Conservation (phyloP, 2,888 invertebrate genomes). For the Eremobia ochroleuca region DNA sequence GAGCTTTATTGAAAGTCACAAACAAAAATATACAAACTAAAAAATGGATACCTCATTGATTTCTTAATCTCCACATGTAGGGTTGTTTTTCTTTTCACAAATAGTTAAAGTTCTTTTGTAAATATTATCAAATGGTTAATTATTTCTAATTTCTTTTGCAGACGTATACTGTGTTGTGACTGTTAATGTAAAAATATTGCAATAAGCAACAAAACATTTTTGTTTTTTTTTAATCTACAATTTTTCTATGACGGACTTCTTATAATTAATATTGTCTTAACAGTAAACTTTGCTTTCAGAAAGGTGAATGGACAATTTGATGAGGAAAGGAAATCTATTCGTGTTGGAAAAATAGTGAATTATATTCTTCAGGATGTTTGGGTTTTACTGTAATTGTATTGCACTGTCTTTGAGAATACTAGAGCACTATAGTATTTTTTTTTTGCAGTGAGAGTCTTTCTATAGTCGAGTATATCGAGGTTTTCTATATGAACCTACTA, state of each 20-base stretch:
- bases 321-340: background rate
- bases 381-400: background rate
- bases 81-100: background rate
- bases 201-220: background rate
- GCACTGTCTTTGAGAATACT: background rate
- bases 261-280: conserved; percentile 52
- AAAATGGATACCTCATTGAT: background rate
- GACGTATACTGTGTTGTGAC: conserved; percentile 39
- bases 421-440: background rate
- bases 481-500: background rate
- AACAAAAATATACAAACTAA: background rate
- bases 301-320: background rate
- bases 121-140: conserved; percentile 12
- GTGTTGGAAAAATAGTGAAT: background rate
- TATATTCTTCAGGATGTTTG: background rate
- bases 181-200: conserved; percentile 4
- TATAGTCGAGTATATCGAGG: too few relatives aligned
- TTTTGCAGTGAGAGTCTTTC: too few relatives aligned
- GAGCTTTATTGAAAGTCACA: background rate
- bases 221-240: background rate
- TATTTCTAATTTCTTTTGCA: conserved; percentile 22
- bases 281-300: conserved; percentile 24
- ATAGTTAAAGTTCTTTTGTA: background rate
- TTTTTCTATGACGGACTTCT: conserved; percentile 23
- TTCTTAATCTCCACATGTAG: background rate